Percentiles rank a stretch among this genome's conserved stretches.
Conservation (phyloP, 2,797 vertebrate species). For the Poeciliopsis presidionis region DNA sequence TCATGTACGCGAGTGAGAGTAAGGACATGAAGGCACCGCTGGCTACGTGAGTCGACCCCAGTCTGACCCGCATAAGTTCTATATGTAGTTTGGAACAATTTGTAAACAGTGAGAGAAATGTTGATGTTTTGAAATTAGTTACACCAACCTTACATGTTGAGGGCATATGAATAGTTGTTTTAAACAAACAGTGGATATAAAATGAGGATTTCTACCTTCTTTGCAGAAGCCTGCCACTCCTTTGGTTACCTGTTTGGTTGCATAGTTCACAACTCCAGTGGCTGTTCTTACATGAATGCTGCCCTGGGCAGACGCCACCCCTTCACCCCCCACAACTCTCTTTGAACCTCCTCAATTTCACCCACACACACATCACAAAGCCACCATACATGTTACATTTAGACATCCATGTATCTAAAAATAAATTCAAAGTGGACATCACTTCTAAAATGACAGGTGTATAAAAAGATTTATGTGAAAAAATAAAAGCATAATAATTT, state of each 20-base stretch:
- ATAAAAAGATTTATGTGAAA: no score
- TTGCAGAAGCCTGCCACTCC: background rate
- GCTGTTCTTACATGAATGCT: background rate
- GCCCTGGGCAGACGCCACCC: background rate
- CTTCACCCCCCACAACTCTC: no score
- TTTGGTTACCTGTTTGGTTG: no score
- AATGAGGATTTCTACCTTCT: background rate
- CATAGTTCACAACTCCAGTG: no score
- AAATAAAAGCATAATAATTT: no score
- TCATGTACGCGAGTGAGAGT: conserved; percentile 98
- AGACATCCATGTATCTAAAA: no score
- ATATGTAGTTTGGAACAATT: background rate
- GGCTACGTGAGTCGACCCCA: conserved; percentile 92
- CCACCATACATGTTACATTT: no score
- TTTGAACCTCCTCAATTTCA: no score
- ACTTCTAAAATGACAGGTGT: no score
- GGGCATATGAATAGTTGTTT: background rate
- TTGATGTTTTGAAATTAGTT: background rate
- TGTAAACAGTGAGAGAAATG: background rate
- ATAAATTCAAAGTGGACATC: no score
- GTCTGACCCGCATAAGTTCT: background rate
- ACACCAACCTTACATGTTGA: background rate
- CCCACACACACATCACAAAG: no score
- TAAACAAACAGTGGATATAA: background rate
- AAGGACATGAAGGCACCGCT: conserved; percentile 99